Percentiles rank a stretch among this genome's conserved stretches.
These are phyloP conservation scores for Epiperipatus broadwayi DNA, from an alignment of 2,888 invertebrate genomes.

Conservation along the genomic window DNA sequence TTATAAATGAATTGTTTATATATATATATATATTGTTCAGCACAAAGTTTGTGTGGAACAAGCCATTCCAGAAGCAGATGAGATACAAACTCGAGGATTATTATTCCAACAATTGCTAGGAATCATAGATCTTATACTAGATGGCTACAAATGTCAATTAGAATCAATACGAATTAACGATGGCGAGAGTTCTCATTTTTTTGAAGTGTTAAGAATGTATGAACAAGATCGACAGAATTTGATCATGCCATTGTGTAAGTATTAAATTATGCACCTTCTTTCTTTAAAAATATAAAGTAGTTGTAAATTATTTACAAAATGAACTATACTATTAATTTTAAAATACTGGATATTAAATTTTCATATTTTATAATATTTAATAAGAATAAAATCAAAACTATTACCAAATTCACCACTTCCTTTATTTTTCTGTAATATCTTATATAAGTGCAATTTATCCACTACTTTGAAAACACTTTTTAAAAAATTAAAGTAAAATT, in stretches of 20 bases:
- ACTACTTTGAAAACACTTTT: too few relatives aligned
- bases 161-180: slow-evolving; percentile 27
- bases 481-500: too few relatives aligned
- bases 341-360: too few relatives aligned
- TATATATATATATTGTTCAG: too few relatives aligned
- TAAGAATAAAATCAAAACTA: too few relatives aligned
- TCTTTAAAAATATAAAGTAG: too few relatives aligned
- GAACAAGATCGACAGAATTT: slow-evolving; percentile 36
- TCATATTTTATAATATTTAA: too few relatives aligned
- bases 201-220: slow-evolving; percentile 39
- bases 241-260: slow-evolving; percentile 27
- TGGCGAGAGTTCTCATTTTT: slow-evolving; percentile 1
- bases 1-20: not conserved
- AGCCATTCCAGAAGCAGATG: slow-evolving; percentile 34
- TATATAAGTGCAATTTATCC: too few relatives aligned
- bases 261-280: not conserved
- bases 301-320: too few relatives aligned
- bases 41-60: slow-evolving; percentile 22
- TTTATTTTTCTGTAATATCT: too few relatives aligned
- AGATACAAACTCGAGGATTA: slow-evolving; percentile 36
- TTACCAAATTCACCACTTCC: too few relatives aligned
- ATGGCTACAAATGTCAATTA: slow-evolving; percentile 48
- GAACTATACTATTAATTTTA: too few relatives aligned
- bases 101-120: slow-evolving; percentile 49
- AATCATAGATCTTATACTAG: slow-evolving; percentile 48